Conservation (phyloP, 2,797 vertebrate genomes). For the Xenentodon cancila region DNA sequence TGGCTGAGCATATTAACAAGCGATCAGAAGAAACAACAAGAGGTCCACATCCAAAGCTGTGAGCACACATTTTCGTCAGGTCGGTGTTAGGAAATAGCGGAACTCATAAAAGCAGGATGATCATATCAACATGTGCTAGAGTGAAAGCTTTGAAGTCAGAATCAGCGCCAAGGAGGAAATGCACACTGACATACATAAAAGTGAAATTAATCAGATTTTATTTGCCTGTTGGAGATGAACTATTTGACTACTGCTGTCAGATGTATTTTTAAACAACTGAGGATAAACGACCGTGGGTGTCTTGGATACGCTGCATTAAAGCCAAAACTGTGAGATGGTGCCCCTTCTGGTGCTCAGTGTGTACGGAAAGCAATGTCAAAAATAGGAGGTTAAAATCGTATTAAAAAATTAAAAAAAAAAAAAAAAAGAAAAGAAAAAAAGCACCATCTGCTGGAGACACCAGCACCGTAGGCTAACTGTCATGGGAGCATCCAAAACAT, state of each 20-base stretch:
- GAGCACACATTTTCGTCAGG: conserved; percentile 42
- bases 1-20: conserved; percentile 75
- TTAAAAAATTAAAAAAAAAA: conserved; percentile 33
- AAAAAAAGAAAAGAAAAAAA: conserved; percentile 44
- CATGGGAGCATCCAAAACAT: conserved; percentile 59
- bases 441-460: conserved; percentile 65
- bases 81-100: conserved; percentile 23
- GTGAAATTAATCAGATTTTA: neutral
- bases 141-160: conserved; percentile 13
- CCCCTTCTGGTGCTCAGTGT: conserved; percentile 5
- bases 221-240: conserved; percentile 7
- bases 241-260: no score
- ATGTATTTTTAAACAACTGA: no score
- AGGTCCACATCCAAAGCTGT: conserved; percentile 48
- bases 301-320: neutral
- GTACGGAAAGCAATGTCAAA: conserved; percentile 11
- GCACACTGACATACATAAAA: conserved; percentile 1
- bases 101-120: conserved; percentile 21
- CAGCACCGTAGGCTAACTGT: conserved; percentile 47
- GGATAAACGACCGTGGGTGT: no score
- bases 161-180: conserved; percentile 1
- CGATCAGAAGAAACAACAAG: conserved; percentile 58
- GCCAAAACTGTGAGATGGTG: neutral
- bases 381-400: conserved; percentile 32
- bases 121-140: conserved; percentile 1